phyloP scores from a whole-genome alignment of 2,888 invertebrate species.

The Orthonychiurus folsomi region DNA sequence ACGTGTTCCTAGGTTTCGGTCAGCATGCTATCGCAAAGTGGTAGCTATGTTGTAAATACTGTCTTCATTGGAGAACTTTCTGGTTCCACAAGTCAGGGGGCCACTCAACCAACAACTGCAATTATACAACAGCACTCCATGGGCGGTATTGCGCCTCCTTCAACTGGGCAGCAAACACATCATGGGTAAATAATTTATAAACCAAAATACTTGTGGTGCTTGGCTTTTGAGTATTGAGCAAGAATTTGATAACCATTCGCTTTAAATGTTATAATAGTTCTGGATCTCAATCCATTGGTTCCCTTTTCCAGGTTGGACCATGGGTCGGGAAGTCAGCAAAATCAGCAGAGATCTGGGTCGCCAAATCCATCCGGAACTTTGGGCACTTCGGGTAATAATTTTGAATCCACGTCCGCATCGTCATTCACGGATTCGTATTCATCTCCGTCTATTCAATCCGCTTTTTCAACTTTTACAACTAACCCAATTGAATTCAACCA shows the following conservation, averaged over 20 bases:
- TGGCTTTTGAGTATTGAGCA: too few species aligned
- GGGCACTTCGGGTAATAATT: too few species aligned
- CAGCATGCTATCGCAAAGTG: slow-evolving; percentile 24
- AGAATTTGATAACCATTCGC: too few species aligned
- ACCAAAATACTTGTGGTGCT: too few species aligned
- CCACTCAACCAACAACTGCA: slow-evolving; percentile 14
- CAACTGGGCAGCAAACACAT: slow-evolving; percentile 6
- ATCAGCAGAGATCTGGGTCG: background rate
- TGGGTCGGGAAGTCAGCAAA: too few species aligned
- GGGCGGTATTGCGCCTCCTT: slow-evolving; percentile 15
- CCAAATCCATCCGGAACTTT: background rate
- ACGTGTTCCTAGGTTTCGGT: slow-evolving; percentile 21
- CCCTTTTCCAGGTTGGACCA: too few species aligned
- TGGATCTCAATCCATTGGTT: too few species aligned
- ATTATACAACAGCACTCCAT: slow-evolving; percentile 23
- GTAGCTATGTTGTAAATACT: slow-evolving; percentile 29
- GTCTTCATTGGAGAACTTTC: slow-evolving; percentile 22
- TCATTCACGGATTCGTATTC: slow-evolving; percentile 39
- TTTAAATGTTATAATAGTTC: too few species aligned
- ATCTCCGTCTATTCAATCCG: slow-evolving; percentile 39
- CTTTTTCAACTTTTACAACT: slow-evolving; percentile 48
- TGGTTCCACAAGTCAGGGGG: slow-evolving; percentile 9
- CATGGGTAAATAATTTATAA: background rate
- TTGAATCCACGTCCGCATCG: slow-evolving; percentile 22
- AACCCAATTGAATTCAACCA: slow-evolving; percentile 98